Evolutionary conservation across 2,888 invertebrate genomes (phyloP).

Genomic region (Tipula confusa): DNA sequence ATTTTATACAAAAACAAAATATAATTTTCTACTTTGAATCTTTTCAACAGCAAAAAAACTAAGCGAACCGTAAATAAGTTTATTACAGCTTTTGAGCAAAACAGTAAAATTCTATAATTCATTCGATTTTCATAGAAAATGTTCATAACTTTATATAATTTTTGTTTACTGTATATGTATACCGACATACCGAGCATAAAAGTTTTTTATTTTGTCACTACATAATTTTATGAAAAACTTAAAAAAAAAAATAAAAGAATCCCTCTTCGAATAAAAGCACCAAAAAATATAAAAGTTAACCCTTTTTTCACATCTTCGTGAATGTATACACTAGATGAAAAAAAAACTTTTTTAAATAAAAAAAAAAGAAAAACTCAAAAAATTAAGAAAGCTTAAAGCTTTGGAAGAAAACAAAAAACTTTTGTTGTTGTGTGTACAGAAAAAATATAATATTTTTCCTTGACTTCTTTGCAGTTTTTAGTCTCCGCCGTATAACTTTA

Average conservation of each 20-base stretch:
- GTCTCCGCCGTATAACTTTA: not conserved
- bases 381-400: not conserved
- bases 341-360: not conserved
- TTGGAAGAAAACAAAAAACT: not conserved
- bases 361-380: not conserved
- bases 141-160: not conserved
- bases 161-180: not conserved
- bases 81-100: not conserved
- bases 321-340: not conserved
- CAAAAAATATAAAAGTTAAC: not conserved
- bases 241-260: not conserved
- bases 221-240: not conserved
- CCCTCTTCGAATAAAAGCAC: not conserved
- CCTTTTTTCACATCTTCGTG: not conserved
- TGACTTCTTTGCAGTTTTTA: not conserved
- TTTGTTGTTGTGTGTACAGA: not conserved
- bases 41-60: not conserved
- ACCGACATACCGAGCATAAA: not conserved
- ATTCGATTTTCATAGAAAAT: not conserved
- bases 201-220: not conserved
- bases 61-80: constrained; percentile 9
- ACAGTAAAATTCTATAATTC: not conserved
- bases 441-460: not conserved
- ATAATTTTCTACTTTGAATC: not conserved
- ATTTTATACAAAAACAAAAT: not conserved